A percentile compares a stretch with the other conserved stretches of the same genome.
Conservation (phyloP, 1,140 invertebrate species). For the Battus philenor region DNA sequence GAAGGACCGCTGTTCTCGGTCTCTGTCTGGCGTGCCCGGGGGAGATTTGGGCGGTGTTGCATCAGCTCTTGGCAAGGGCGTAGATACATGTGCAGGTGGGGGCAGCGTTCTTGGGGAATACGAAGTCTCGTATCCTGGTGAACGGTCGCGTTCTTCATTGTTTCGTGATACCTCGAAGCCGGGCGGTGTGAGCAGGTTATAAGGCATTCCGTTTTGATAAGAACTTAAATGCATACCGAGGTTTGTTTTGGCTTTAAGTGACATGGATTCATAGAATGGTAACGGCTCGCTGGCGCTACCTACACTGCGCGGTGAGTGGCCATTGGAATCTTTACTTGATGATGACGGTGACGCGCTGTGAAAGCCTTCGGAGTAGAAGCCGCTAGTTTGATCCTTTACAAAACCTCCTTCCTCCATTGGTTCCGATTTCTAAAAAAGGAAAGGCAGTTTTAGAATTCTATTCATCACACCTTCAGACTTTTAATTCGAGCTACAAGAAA, state of each 20-base stretch:
- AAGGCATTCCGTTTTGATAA: slow-evolving; percentile 48
- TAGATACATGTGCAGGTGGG: slow-evolving; percentile 56
- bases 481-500: too few species aligned
- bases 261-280: slow-evolving; percentile 69
- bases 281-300: slow-evolving; percentile 63
- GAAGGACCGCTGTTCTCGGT: slow-evolving; percentile 40
- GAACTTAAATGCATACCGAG: slow-evolving; percentile 56
- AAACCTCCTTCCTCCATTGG: slow-evolving; percentile 64
- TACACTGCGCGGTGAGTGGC: slow-evolving; percentile 61
- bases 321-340: slow-evolving; percentile 69
- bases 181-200: slow-evolving; percentile 63
- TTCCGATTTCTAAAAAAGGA: slow-evolving; percentile 65
- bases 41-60: slow-evolving; percentile 77
- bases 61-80: slow-evolving; percentile 49
- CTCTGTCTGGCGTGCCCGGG: slow-evolving; percentile 51
- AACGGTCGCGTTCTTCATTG: slow-evolving; percentile 52
- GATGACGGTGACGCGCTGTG: slow-evolving; percentile 72
- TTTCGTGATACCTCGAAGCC: slow-evolving; percentile 52
- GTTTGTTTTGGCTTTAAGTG: slow-evolving; percentile 60
- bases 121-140: slow-evolving; percentile 65
- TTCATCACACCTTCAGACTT: too few species aligned
- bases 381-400: slow-evolving; percentile 60
- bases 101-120: slow-evolving; percentile 60
- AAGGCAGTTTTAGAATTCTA: background rate
- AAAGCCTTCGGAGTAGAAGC: slow-evolving; percentile 72